A percentile compares a stretch with the other conserved stretches of the same genome.
Conservation (phyloP, 2,888 invertebrate genomes). For the Platerodrilus igneus region DNA sequence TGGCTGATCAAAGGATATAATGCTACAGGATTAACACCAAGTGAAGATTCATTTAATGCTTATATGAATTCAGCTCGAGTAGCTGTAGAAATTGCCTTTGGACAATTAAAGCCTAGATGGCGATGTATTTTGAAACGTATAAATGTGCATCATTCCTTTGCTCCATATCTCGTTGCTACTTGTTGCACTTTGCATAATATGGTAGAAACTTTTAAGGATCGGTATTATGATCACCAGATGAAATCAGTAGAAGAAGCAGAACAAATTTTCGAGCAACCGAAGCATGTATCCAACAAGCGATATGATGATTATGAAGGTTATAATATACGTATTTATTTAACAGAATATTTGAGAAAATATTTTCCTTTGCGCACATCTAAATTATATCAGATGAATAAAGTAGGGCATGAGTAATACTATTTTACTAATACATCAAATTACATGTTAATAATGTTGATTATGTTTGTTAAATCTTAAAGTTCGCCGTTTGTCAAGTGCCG, state of each 20-base stretch:
- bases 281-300: too few relatives aligned
- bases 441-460: too few relatives aligned
- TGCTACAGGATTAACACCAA: slow-evolving; percentile 13
- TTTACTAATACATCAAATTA: too few relatives aligned
- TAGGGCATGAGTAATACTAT: too few relatives aligned
- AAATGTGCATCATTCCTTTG: slow-evolving; percentile 23
- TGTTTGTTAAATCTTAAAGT: too few relatives aligned
- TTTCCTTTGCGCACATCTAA: too few relatives aligned
- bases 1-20: slow-evolving; percentile 26
- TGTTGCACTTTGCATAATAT: slow-evolving; percentile 28
- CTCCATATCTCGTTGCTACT: slow-evolving; percentile 19
- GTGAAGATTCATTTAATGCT: slow-evolving; percentile 26
- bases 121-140: slow-evolving; percentile 23
- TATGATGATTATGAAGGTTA: too few relatives aligned
- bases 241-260: slow-evolving; percentile 1
- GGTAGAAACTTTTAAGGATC: slow-evolving; percentile 20
- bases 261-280: too few relatives aligned
- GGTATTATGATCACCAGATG: slow-evolving; percentile 13
- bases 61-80: slow-evolving; percentile 20
- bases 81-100: slow-evolving; percentile 18
- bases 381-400: too few relatives aligned
- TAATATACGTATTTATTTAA: too few relatives aligned
- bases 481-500: too few relatives aligned
- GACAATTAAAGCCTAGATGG: slow-evolving; percentile 24
- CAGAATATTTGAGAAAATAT: too few relatives aligned